A percentile compares a stretch with the other conserved stretches of the same genome.
Conservation (phyloP, 2,113 vertebrate genomes). For the Callocephalon fimbriatum region DNA sequence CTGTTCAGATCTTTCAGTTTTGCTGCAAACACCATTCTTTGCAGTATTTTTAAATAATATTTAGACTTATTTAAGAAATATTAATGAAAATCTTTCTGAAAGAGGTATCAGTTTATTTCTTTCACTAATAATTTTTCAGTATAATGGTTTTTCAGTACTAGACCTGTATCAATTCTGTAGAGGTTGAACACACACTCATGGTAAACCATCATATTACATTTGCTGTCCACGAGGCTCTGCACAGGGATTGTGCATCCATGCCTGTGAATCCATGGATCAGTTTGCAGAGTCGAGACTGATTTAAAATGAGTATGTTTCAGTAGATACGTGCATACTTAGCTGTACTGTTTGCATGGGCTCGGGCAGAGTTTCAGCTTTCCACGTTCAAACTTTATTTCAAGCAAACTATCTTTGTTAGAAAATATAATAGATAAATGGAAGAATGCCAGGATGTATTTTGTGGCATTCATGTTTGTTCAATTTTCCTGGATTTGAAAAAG, state of each 20-base stretch:
- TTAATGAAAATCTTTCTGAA: neutral
- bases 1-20: neutral
- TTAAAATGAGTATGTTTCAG: neutral
- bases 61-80: neutral
- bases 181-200: neutral
- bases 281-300: neutral
- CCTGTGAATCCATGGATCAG: neutral
- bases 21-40: rapidly evolving
- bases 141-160: neutral
- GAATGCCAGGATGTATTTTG: neutral
- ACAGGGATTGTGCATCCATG: neutral
- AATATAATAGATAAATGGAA: neutral
- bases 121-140: neutral
- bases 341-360: neutral
- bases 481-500: neutral
- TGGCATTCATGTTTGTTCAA: neutral
- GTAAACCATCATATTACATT: neutral
- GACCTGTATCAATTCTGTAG: neutral
- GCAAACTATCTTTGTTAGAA: neutral
- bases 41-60: neutral
- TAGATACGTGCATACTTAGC: neutral
- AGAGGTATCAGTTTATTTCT: neutral
- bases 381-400: neutral
- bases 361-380: neutral
- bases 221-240: neutral